These are phyloP conservation scores for Pogonophryne albipinna DNA, from an alignment of 2,797 vertebrate genomes.

Conservation along the genomic window DNA sequence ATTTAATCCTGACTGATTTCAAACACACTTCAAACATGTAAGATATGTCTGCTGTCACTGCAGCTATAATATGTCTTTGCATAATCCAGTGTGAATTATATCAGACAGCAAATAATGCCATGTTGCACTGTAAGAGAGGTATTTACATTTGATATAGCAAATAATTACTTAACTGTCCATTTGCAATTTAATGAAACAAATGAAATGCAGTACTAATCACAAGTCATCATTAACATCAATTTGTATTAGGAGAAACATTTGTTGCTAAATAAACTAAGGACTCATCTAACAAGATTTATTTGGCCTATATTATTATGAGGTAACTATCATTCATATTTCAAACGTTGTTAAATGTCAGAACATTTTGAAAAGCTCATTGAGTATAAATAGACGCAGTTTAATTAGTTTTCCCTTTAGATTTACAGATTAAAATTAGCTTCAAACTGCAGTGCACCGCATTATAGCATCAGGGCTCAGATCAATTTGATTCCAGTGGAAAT, in stretches of 20 bases:
- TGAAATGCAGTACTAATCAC: constrained; percentile 54
- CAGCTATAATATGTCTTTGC: constrained; percentile 13
- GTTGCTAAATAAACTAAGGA: constrained; percentile 45
- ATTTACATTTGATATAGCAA: constrained; percentile 40
- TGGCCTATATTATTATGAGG: constrained; percentile 17
- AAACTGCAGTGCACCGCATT: constrained; percentile 18
- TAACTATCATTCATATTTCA: constrained; percentile 48
- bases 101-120: constrained; percentile 24
- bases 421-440: constrained; percentile 55
- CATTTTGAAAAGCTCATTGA: constrained; percentile 33
- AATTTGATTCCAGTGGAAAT: constrained; percentile 55
- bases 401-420: constrained; percentile 49
- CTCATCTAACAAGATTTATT: constrained; percentile 47
- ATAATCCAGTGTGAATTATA: constrained; percentile 29
- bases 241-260: constrained; percentile 49
- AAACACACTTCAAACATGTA: constrained; percentile 41
- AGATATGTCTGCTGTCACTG: constrained; percentile 15
- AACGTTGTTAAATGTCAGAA: constrained; percentile 32
- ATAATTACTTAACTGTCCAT: constrained; percentile 33
- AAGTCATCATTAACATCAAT: constrained; percentile 48
- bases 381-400: constrained; percentile 45
- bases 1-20: constrained; percentile 37
- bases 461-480: constrained; percentile 41
- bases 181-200: constrained; percentile 57
- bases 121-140: background rate